A percentile compares a stretch with the other conserved stretches of the same genome.
These are phyloP conservation scores for Monarcha castaneiventris DNA, from an alignment of 2,113 vertebrate species.

Conservation along the genomic window DNA sequence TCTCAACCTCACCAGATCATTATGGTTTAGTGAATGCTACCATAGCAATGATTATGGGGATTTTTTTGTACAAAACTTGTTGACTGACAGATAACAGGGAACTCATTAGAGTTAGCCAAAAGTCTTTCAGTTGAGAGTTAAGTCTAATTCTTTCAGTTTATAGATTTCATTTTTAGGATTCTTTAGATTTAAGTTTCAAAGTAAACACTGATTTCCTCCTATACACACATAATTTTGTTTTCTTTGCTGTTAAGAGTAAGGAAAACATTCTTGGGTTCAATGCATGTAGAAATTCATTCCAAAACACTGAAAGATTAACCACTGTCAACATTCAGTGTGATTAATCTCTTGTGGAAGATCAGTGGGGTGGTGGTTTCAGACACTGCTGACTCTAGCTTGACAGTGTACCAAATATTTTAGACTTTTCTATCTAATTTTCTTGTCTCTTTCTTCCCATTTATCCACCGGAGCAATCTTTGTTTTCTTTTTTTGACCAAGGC, in stretches of 20 bases:
- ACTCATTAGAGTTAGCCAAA: not conserved
- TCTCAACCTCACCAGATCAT: not conserved
- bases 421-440: not conserved
- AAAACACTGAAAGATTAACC: not conserved
- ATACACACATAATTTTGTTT: not conserved
- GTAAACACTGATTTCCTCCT: slow-evolving; percentile 9
- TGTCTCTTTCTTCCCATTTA: not conserved
- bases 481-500: not conserved
- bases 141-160: slow-evolving; percentile 20
- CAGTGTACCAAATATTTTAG: not conserved
- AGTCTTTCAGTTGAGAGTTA: not conserved
- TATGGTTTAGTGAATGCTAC: not conserved
- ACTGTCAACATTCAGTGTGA: not conserved
- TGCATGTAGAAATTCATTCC: not conserved
- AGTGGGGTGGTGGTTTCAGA: not conserved
- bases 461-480: not conserved
- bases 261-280: not conserved
- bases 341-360: not conserved
- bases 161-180: slow-evolving; percentile 21
- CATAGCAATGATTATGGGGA: not conserved
- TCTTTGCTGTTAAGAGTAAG: not conserved
- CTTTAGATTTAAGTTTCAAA: slow-evolving; percentile 31
- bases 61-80: not conserved
- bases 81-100: not conserved
- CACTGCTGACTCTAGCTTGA: not conserved